Conservation (phyloP, 2,888 invertebrate species). For the Megamerina dolium region DNA sequence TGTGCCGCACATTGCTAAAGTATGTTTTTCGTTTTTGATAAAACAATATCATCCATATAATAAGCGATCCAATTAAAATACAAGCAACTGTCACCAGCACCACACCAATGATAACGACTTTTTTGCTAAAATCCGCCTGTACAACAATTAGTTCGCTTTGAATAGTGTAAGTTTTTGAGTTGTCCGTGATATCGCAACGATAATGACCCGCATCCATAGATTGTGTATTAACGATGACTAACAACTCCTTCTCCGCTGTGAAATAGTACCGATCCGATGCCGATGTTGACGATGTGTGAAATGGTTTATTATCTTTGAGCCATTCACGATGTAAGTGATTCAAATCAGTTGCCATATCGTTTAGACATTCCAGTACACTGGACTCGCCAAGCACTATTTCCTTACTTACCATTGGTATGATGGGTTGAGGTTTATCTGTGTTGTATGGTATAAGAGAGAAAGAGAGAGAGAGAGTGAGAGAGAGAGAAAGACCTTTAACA, state of each 20-base stretch:
- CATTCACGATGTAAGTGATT: constrained; percentile 52
- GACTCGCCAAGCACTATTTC: constrained; percentile 75
- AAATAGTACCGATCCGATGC: constrained; percentile 71
- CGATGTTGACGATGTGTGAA: constrained; percentile 50
- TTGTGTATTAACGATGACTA: constrained; percentile 78
- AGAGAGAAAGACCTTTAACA: neutral
- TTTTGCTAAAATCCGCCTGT: constrained; percentile 32
- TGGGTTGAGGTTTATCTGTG: constrained; percentile 79
- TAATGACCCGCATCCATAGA: constrained; percentile 77
- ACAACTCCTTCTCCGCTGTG: constrained; percentile 77
- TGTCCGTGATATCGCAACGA: constrained; percentile 84
- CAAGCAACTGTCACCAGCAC: constrained; percentile 85
- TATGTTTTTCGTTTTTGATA: constrained; percentile 33
- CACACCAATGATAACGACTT: constrained; percentile 62
- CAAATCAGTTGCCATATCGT: constrained; percentile 63
- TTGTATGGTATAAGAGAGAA: constrained; percentile 1
- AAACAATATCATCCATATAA: constrained; percentile 63
- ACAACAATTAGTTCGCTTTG: constrained; percentile 37
- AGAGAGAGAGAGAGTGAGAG: neutral
- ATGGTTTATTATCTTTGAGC: constrained; percentile 73
- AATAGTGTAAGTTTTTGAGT: constrained; percentile 33
- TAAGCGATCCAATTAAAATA: constrained; percentile 85
- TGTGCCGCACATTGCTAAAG: constrained; percentile 15
- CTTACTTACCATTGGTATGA: constrained; percentile 62
- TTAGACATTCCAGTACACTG: constrained; percentile 74